Evolutionary conservation across 2,888 invertebrate species (phyloP).

Genomic region (Dichetophora obliterata): DNA sequence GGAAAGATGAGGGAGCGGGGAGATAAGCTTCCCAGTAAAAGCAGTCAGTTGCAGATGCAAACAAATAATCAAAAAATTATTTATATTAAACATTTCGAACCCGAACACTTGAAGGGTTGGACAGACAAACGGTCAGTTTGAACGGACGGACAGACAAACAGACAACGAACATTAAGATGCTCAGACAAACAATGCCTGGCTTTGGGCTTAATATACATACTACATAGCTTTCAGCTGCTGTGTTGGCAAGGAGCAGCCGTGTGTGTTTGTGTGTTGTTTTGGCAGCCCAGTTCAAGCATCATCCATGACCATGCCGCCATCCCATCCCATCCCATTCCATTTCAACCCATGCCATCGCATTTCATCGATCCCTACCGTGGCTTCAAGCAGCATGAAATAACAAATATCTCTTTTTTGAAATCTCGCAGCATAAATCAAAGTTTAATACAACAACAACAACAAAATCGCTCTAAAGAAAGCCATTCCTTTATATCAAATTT

Average conservation of each 20-base stretch:
- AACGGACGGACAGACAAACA: not conserved
- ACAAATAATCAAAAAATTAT: constrained; percentile 10
- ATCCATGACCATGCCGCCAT: too few species aligned
- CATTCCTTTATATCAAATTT: not conserved
- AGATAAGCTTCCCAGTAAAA: too few species aligned
- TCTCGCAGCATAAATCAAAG: not conserved
- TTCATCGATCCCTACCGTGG: not conserved
- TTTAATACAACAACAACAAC: not conserved
- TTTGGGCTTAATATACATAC: not conserved
- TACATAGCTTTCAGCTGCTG: too few species aligned
- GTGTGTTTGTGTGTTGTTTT: not conserved
- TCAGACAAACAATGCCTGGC: constrained; percentile 1
- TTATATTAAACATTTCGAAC: not conserved
- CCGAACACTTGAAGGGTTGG: too few species aligned
- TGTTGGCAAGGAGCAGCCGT: constrained; percentile 2
- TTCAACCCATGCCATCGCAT: too few species aligned
- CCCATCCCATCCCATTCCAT: too few species aligned
- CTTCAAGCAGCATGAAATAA: not conserved
- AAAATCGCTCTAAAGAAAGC: not conserved
- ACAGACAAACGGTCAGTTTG: not conserved
- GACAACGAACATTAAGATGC: not conserved
- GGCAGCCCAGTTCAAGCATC: too few species aligned
- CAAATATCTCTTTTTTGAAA: not conserved
- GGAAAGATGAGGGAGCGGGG: not conserved
- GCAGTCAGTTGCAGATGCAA: not conserved